Conservation (phyloP, 2,113 vertebrate genomes). For the Laticauda laticaudata region DNA sequence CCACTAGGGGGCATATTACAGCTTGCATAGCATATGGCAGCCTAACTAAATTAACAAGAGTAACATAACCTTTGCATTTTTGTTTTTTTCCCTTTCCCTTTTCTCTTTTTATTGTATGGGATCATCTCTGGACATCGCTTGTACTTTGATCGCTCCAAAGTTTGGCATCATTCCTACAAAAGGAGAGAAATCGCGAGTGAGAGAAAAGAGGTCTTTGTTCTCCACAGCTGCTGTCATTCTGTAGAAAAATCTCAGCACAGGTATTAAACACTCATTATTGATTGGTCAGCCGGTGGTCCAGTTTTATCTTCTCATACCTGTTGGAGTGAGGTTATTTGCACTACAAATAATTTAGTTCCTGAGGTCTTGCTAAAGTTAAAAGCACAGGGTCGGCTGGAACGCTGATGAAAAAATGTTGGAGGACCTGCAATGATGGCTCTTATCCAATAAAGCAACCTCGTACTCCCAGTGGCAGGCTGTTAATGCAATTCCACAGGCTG, state of each 20-base stretch:
- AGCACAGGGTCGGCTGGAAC: not conserved
- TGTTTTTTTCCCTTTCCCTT: not conserved
- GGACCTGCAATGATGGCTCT: conserved; percentile 11
- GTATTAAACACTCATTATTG: conserved; percentile 59
- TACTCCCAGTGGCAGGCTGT: not conserved
- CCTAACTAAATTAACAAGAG: conserved; percentile 1
- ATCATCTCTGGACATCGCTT: conserved; percentile 58
- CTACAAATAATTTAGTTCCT: conserved; percentile 41
- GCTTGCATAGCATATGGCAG: conserved; percentile 30
- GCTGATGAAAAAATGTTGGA: conserved; percentile 18
- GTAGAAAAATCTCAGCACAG: conserved; percentile 60
- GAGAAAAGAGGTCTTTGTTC: conserved; percentile 65
- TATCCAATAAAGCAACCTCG: accelerated
- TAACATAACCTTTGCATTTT: not conserved
- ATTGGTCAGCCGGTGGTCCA: conserved; percentile 54
- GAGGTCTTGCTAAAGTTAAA: conserved; percentile 42
- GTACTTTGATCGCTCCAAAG: conserved; percentile 66
- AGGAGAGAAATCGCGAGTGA: not conserved
- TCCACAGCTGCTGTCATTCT: conserved; percentile 64
- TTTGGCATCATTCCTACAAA: conserved; percentile 57
- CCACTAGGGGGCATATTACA: conserved; percentile 61
- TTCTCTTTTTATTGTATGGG: conserved; percentile 49
- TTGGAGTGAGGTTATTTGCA: conserved; percentile 39
- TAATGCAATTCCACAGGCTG: not conserved
- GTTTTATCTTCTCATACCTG: conserved; percentile 33